Evolutionary conservation across 2,113 vertebrate genomes (phyloP), one percentile per base, ranked within the genome.

Genomic region (Gavia stellata): DNA sequence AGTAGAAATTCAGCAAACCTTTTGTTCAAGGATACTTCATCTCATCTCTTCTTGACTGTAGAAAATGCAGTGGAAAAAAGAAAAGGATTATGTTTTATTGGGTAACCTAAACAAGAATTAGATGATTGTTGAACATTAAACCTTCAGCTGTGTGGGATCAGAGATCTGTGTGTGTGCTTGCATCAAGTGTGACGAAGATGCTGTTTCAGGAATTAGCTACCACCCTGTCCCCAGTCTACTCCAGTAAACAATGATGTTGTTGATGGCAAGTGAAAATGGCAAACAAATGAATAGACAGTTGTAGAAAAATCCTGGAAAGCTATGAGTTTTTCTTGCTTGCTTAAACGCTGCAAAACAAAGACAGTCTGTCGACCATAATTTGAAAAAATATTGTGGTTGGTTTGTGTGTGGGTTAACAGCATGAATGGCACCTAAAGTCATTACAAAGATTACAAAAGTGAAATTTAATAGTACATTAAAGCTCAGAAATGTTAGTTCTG

Each of bases 401-500:
- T 96, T 75, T 94, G 45, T 75, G 83, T 89, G 88, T 78, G 78
- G 29, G 66, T 92, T 96, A 93, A 88, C 67, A 93, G 85, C 90
- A 91, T 71, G 86, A 97, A 84, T 78, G 73, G 79, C 68, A 95
- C 84, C 88, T 87, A 85, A 77, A 96, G 78, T 85, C 36, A 56
- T 95, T 91, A 82, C 42, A 87, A 72, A 91, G 78, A 93, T 83
- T 92, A 78, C 78, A 86, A 40, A 96, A 96, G 74, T 88, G 90
- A 95, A 95, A 96, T 38, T 71, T 47, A 95, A 95, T 90, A 91
- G 73, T 73, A 66, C 47, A 58, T 93, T 82, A 97, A 96, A 95
- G 61, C 40, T 88, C 55, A 84, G 49, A 96, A 92, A 81, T 86
- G 31, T 89, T 91, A 75, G 61, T 81, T 91, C 63, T 96, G 49